Evolutionary conservation across 2,888 invertebrate species (phyloP), one percentile per base, ranked within the genome.

Genomic region (Aelia acuminata): DNA sequence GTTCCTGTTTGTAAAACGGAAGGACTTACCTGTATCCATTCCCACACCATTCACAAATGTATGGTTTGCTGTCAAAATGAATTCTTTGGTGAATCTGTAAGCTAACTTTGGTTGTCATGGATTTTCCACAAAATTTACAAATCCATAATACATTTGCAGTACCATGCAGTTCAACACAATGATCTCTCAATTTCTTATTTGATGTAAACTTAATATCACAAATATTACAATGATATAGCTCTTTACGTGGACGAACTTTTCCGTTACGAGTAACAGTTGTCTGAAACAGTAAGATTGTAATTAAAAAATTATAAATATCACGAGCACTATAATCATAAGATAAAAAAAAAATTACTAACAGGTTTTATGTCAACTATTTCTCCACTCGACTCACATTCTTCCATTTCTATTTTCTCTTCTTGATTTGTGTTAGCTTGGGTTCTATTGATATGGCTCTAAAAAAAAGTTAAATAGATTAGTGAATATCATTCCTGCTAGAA

Each of bases 41-140:
- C 22, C 90, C 90, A 85, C 91, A 91, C 90, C 90, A 90, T 88
- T 91, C 90, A 88, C 91, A 91, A 8, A 90, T 90, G 75, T 89
- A 91, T 31, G 91, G 91, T 87, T 90, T 90, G 15, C 89, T 89
- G 10, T 90, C 90, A 48, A 90, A 90, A 87, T 91, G 91, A 20
- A 90, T 90, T 39, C 91, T 89, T 89, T 91, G 90, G 84, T 91
- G 91, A 39, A 90, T 90, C 43, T 89, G 89, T 22, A 91, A 89
- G 80, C 90, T 90, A 1, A 90, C 89, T 88, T 90, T 91, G 35
- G 90, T 90, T 20, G 90, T 90, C 57, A 90, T 90, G 31, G 89
- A 85, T 80, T 91, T 91, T 43, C 90, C 91, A 88, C 91, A 91
- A 57, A 89, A 90, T 84, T 90, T 88, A 87, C 91, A 91, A 18